A percentile compares a stretch with the other conserved stretches of the same genome.
Evolutionary conservation across 1,140 invertebrate species (phyloP).

Genomic region (Tetramorium alpestre): DNA sequence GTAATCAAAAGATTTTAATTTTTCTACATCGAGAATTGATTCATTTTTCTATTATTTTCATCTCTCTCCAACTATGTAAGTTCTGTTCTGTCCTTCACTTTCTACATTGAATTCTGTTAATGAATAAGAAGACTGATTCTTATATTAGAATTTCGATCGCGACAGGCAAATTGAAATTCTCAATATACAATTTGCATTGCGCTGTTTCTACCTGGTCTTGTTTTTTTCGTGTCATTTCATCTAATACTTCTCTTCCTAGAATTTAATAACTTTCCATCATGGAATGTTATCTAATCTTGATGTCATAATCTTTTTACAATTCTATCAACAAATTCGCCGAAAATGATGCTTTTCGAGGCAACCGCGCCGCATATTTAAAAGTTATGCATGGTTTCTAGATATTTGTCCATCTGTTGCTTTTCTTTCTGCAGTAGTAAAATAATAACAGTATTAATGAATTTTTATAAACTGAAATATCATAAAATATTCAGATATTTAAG

Average conservation of each 20-base stretch:
- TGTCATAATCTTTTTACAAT: conserved; percentile 8
- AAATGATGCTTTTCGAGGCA: background rate
- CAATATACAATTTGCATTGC: conserved; percentile 20
- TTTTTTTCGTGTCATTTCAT: background rate
- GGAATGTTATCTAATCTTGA: conserved; percentile 24
- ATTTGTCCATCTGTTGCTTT: background rate
- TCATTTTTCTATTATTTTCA: no score
- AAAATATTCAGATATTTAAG: background rate
- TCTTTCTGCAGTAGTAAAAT: background rate
- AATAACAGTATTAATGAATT: background rate
- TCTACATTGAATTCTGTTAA: conserved; percentile 32
- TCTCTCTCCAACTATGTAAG: background rate
- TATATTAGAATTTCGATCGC: conserved; percentile 34
- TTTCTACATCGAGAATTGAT: background rate
- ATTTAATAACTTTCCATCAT: conserved; percentile 18
- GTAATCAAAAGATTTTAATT: background rate
- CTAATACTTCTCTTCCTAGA: background rate
- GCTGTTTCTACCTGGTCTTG: conserved; percentile 47
- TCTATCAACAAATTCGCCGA: background rate
- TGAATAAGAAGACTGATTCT: conserved; percentile 44
- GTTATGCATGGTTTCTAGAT: background rate
- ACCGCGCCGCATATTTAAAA: background rate
- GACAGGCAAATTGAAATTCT: conserved; percentile 48
- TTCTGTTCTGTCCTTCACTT: background rate
- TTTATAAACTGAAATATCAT: background rate